Evolutionary conservation across 2,113 vertebrate genomes (phyloP), one percentile per base, ranked within the genome.

Genomic region (Mus spicilegus): DNA sequence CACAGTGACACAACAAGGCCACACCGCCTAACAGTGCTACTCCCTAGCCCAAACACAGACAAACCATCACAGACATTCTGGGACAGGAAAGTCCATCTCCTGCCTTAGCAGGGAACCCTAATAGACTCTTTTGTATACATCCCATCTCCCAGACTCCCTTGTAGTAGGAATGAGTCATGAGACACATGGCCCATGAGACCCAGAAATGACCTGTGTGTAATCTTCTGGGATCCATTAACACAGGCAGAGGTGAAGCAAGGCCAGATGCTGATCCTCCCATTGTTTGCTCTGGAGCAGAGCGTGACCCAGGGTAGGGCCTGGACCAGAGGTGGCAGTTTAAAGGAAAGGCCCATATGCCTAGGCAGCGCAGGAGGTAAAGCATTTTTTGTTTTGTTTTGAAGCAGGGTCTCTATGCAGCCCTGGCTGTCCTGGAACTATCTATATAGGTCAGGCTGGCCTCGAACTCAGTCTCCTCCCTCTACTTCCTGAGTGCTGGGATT

Each of bases 141-240:
- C 49, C 20, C 26, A 42, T 72, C 81, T 94, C 85, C 39, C 82
- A 95, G 56, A 93, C 33, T 91, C 56, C 92, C 28, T 84, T 87
- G 63, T 30, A 73, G 42, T 63, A 89, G 61, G 39, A 91, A 87
- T 39, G 72, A n/a, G 46, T 42, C n/a, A 24, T 24, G 36, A 10
- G 39, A 82, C 20, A 82, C 78, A 46, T 3, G 36, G 33, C 49
- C 24, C 65, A 49, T 1, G 46, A 88, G 54, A 58, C 54, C 61
- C 0, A 42, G 51, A 26, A 36, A 17, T 8, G 28, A 58, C 54
- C 54, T 89, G 22, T 20, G 6, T 67, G 19, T 4, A 86, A 54
- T 26, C 82, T 84, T 73, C 75, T n/a, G 77, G 54, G 77, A 56
- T 22, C 70, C 75, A 19, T 36, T 94, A 72, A 67, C n/a, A 49